Evolutionary conservation across 2,113 vertebrate genomes (phyloP), one percentile per base, ranked within the genome.

Genomic region (Siniperca chuatsi): DNA sequence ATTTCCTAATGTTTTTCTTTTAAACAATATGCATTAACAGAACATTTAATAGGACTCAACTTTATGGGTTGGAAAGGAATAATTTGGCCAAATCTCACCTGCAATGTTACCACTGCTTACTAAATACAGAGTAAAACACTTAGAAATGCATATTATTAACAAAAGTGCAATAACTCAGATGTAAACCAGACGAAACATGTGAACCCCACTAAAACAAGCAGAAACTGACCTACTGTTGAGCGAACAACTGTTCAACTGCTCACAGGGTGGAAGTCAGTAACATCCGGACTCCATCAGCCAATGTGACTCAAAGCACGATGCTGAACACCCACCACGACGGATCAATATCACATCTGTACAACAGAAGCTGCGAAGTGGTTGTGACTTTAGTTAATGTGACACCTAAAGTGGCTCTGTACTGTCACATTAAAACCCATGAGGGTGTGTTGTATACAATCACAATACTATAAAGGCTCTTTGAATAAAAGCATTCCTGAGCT

Each of bases 101-200:
- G 82, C 69, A 69, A 25, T 23, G 8, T 79, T 29, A 42, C 44
- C 44, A 7, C 48, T 66, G 57, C 44, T n/a, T 29, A 72, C 76
- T 46, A 61, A 69, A 81, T n/a, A 75, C 42, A 73, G 20, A 52
- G 60, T 7, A 40, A 77, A 68, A 75, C 23, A 82, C 23, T 67
- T 55, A 18, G 33, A 48, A 58, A 90, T 85, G 76, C 64, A 86
- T 79, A 83, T 88, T 37, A 54, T 15, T 57, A 83, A 84, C 62
- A 89, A 90, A 92, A 93, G 90, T 93, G 90, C 90, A 85, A 84
- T 29, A 64, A 76, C 74, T 90, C 75, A 60, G 60, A 74, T 50
- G 78, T 73, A 82, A 89, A 90, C 67, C 75, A 42, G 35, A 74
- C 29, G 10, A 46, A 78, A 64, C 42, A 8, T 11, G 35, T 18